phyloP scores from a whole-genome alignment of 1,140 invertebrate species.

The Pygmarrhopalites habei region DNA sequence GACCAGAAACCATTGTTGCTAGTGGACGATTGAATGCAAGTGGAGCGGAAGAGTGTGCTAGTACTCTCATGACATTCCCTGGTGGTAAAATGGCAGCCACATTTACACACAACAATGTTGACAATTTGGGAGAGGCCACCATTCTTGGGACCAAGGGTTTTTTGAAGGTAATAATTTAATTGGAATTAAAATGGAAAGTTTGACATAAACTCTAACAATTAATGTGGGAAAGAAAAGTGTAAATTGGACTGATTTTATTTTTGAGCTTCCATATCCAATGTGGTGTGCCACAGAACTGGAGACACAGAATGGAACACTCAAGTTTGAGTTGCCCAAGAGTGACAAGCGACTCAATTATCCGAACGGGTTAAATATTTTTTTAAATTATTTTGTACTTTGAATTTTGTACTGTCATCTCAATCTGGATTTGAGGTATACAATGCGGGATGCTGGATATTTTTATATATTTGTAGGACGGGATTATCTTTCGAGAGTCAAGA shows the following conservation, averaged over 20 bases:
- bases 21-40: conserved; percentile 55
- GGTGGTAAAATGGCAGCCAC: conserved; percentile 58
- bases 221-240: too few relatives aligned
- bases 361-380: too few relatives aligned
- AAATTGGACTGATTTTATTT: too few relatives aligned
- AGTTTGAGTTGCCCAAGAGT: conserved; percentile 50
- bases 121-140: conserved; percentile 56
- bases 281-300: conserved; percentile 45
- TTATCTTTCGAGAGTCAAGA: too few relatives aligned
- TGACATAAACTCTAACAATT: too few relatives aligned
- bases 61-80: conserved; percentile 57
- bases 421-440: too few relatives aligned
- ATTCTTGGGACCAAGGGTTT: conserved; percentile 61
- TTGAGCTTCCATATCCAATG: too few relatives aligned
- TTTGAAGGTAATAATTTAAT: conserved; percentile 50
- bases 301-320: conserved; percentile 40
- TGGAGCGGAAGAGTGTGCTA: conserved; percentile 63
- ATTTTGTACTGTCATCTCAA: too few relatives aligned
- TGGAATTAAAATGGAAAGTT: too few relatives aligned
- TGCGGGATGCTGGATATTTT: too few relatives aligned
- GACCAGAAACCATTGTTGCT: conserved; percentile 52
- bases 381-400: too few relatives aligned
- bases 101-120: conserved; percentile 48
- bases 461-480: too few relatives aligned
- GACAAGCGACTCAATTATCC: conserved; percentile 51